Evolutionary conservation across 2,888 invertebrate species (phyloP).

Genomic region (Brachyopa scutellaris): DNA sequence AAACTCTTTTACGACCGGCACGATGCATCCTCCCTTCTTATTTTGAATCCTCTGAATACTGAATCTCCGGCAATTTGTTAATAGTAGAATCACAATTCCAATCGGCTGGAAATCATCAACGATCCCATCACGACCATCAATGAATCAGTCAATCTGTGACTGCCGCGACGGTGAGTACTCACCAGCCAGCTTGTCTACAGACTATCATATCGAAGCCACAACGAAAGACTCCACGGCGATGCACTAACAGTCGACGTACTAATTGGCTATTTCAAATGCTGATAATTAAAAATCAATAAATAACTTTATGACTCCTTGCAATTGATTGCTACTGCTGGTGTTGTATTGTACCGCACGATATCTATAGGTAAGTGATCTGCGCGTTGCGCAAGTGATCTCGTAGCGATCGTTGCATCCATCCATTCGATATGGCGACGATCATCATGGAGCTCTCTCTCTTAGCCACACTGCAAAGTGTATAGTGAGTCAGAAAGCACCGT

Average conservation of each 20-base stretch:
- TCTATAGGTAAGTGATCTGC: conserved; percentile 42
- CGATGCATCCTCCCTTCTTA: conserved; percentile 17
- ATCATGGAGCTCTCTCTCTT: conserved; percentile 29
- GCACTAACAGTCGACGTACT: conserved; percentile 39
- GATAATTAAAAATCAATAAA: conserved; percentile 67
- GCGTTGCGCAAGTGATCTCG: conserved; percentile 55
- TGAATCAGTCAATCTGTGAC: conserved; percentile 61
- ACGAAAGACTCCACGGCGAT: conserved; percentile 17
- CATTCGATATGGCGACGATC: background rate
- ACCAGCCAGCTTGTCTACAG: conserved; percentile 33
- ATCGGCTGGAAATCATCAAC: conserved; percentile 13
- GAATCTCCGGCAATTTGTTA: conserved; percentile 32
- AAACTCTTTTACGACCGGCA: conserved; percentile 19
- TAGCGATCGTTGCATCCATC: conserved; percentile 15
- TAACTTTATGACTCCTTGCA: conserved; percentile 41
- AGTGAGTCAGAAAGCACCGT: background rate
- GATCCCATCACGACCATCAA: conserved; percentile 43
- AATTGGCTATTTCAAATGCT: conserved; percentile 54
- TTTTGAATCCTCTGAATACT: background rate
- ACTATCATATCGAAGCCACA: conserved; percentile 5
- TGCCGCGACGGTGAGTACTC: background rate
- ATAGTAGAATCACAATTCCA: conserved; percentile 12
- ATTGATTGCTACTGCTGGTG: conserved; percentile 3
- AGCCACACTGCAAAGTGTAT: conserved; percentile 9
- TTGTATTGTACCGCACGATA: conserved; percentile 19